Base-by-base conservation (phyloP, 2,888 invertebrate genomes). In the Ophonus ardosiacus region DNA sequence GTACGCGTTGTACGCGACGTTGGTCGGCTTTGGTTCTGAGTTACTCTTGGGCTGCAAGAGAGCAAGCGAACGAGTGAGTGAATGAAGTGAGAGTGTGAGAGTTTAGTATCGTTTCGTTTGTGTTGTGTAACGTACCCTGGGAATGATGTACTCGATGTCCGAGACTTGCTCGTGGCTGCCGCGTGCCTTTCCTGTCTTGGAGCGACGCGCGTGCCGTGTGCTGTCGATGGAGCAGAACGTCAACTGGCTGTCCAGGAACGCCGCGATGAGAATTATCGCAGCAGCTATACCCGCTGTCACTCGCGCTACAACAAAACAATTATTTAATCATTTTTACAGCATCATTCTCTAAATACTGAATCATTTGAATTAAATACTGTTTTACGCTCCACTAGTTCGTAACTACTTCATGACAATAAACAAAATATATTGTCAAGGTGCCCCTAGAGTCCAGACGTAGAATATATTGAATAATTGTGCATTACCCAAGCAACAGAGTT, bases 131-230 rank as follows among this genome's bases (percentile, higher is more conserved):
- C 91, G 90, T 90, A 93, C 92, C 90, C 92, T 91, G 85, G 92
- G 92, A 88, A 93, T 92, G 87, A 93, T 92, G 89, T 93, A 93
- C 88, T 93, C 93, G 86, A 92, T 92, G 88, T 93, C 93, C 8
- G 92, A 91, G 76, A 92, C 90, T 88, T 91, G 91, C 88, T 92
- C 91, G 88, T 91, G 91, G 80, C 91, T 90, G 86, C 90, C 90
- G 79, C 87, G 88, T 65, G 86, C 83, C 82, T 87, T 86, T 86
- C 88, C 88, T 85, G 87, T 86, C 21, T 82, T 85, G 56, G 85
- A 17, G 15, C 85, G 79, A 18, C 51, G 80, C 31, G 85, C 56
- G 31, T 57, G 56, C 51, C 51, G 79, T 15, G 85, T 85, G 80
- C 71, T 71, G 63, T 80, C 91, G 89, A 92, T 91, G 38, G 92